These are phyloP conservation scores for Drosophila anceps DNA, from an alignment of 2,888 invertebrate genomes.

Conservation along the genomic window DNA sequence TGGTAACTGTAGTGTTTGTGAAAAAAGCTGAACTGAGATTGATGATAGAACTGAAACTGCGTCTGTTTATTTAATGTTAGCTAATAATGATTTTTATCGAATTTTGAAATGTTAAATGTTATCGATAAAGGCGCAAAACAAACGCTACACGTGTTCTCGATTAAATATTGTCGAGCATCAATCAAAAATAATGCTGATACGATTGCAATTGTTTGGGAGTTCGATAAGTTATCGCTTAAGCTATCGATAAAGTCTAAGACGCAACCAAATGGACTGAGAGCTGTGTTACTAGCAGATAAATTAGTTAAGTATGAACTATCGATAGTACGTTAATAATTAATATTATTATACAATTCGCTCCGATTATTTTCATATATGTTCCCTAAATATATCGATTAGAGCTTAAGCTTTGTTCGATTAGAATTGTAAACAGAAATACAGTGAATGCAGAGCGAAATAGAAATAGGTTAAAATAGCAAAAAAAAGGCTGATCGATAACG, in stretches of 20 bases:
- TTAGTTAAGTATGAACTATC: neutral
- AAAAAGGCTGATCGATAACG: neutral
- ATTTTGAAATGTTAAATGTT: neutral
- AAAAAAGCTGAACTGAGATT: neutral
- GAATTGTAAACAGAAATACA: neutral
- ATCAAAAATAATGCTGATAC: neutral
- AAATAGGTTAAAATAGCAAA: neutral
- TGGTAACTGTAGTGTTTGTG: neutral
- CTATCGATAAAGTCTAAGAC: neutral
- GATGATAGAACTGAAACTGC: neutral
- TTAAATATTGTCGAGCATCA: too few relatives aligned
- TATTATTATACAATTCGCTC: neutral
- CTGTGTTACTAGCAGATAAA: neutral
- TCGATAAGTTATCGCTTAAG: neutral
- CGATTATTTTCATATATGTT: neutral
- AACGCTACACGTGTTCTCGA: too few relatives aligned
- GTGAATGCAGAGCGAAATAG: too few relatives aligned
- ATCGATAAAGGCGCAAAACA: neutral
- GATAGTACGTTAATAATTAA: neutral
- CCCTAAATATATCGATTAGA: neutral
- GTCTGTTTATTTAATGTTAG: neutral
- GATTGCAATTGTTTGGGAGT: neutral
- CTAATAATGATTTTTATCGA: neutral
- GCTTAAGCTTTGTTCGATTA: neutral
- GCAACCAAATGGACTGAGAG: too few relatives aligned